phyloP scores from a whole-genome alignment of 2,888 invertebrate species.

The Deilephila elpenor region DNA sequence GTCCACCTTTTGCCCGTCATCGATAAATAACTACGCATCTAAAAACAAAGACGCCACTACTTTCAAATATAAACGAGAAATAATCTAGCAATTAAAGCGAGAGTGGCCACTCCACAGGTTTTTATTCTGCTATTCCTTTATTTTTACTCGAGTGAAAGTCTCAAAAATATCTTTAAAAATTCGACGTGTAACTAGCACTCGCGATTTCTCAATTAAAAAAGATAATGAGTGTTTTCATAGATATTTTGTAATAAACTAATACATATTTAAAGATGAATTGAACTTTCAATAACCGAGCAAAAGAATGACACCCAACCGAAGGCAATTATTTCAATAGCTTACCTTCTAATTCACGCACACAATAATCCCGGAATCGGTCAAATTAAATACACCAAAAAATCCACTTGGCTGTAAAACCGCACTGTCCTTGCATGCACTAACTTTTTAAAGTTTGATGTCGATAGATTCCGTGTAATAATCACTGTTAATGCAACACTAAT shows the following conservation, averaged over 20 bases:
- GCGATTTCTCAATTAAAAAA: too few relatives aligned
- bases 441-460: conserved; percentile 42
- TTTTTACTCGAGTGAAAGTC: conserved; percentile 50
- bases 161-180: conserved; percentile 45
- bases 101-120: conserved; percentile 40
- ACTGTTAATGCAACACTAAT: conserved; percentile 63
- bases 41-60: conserved; percentile 1
- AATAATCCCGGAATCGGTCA: conserved; percentile 72
- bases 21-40: not conserved
- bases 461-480: conserved; percentile 42
- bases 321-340: conserved; percentile 32
- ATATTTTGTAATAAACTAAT: too few relatives aligned
- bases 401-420: conserved; percentile 56
- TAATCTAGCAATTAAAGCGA: conserved; percentile 22
- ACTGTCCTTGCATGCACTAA: conserved; percentile 69
- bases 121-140: conserved; percentile 47
- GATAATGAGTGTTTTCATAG: too few relatives aligned
- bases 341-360: conserved; percentile 60
- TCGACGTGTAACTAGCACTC: not conserved
- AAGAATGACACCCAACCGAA: conserved; percentile 21
- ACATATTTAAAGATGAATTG: not conserved
- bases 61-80: conserved; percentile 7
- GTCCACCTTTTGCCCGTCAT: too few relatives aligned
- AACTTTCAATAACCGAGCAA: not conserved
- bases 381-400: conserved; percentile 56